Base-by-base conservation (phyloP, 2,888 invertebrate species). In the Cosmia trapezina region DNA sequence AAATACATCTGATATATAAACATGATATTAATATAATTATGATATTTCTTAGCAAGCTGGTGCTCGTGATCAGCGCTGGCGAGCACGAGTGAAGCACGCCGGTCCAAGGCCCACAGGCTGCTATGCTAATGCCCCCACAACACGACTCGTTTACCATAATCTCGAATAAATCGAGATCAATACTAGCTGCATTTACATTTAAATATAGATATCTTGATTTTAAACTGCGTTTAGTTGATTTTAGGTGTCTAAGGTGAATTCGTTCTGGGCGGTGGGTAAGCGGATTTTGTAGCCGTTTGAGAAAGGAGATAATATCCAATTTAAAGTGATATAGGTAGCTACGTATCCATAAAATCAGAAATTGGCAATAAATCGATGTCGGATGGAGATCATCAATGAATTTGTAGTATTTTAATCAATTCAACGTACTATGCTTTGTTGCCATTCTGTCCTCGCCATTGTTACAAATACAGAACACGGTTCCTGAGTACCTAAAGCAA, bases 101-200 rank as follows among this genome's bases (percentile, higher is more conserved):
- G 59, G 49, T 43, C 69, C 83, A 83, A 83, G 83, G 83, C 45
- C 72, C 71, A 70, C 83, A 22, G 53, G 76, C 63, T 61, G 62
- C 54, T 71, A 71, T 63, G 68, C 43, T 78, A 76, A 79, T 76
- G 28, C 54, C 65, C 54, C 57, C 74, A 67, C 65, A 65, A 73
- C 70, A 59, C 41, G 71, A 74, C 56, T 70, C 37, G 63, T 65
- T 72, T 76, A 77, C 54, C 64, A 70, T 76, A 72, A 67, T 64
- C 59, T 78, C 54, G 80, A 73, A 66, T 73, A 71, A 57, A 73
- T 63, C 37, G 33, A 66, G 51, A 83, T 22, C 57, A 78, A 41
- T 72, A 68, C 47, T 66, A 60, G 19, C 28, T 57, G 43, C 19
- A 68, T 76, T 76, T 64, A 61, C 56, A 56, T 76, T 69, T 47